Evolutionary conservation across 2,113 vertebrate genomes (phyloP).

Genomic region (Oceanodroma tethys): DNA sequence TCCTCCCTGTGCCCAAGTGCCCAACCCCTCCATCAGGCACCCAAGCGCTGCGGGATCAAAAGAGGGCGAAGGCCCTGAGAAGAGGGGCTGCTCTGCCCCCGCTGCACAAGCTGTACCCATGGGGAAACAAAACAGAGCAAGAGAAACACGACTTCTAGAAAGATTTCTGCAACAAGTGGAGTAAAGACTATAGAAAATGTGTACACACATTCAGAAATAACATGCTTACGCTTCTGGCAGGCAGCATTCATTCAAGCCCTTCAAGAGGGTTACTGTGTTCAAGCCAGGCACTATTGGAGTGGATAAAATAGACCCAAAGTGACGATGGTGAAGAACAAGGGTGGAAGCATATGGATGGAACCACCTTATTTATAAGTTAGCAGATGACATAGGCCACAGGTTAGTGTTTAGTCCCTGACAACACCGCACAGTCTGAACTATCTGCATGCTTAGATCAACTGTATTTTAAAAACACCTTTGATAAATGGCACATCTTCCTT

Average conservation of each 20-base stretch:
- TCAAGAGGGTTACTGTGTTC: background rate
- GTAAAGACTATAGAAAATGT: background rate
- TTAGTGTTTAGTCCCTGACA: background rate
- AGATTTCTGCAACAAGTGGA: background rate
- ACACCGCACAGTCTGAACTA: background rate
- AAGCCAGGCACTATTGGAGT: background rate
- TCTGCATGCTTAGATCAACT: background rate
- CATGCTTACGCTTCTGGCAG: background rate
- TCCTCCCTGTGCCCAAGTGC: background rate
- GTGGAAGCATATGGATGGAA: background rate
- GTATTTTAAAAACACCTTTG: background rate
- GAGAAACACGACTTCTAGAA: background rate
- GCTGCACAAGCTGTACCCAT: background rate
- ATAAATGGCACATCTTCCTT: background rate
- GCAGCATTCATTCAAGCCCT: background rate
- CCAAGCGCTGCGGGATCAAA: background rate
- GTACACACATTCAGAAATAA: background rate
- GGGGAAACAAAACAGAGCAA: background rate
- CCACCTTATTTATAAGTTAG: background rate
- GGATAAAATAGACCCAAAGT: background rate
- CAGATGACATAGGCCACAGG: background rate
- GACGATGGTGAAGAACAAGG: background rate
- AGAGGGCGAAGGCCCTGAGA: background rate
- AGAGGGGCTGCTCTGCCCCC: background rate
- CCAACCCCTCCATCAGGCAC: background rate